These are phyloP conservation scores for Agrypnus murinus DNA, from an alignment of 2,888 invertebrate species.

Conservation along the genomic window DNA sequence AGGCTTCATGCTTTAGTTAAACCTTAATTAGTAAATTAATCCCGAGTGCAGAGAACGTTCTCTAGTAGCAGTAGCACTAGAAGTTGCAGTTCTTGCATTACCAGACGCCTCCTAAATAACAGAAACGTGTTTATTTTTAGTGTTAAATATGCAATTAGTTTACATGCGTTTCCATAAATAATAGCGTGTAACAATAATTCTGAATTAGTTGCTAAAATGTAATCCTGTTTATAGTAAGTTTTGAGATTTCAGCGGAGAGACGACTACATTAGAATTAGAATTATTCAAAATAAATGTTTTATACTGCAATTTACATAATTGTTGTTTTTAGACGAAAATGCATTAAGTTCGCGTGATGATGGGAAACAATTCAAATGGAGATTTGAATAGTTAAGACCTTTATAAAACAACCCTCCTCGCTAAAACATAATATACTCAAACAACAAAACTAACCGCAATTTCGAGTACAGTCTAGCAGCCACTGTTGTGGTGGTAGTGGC, in stretches of 20 bases:
- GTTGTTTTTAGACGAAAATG: conserved; percentile 26
- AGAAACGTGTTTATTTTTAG: conserved; percentile 10
- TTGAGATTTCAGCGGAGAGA: conserved; percentile 21
- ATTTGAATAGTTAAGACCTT: conserved; percentile 7
- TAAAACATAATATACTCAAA: neutral
- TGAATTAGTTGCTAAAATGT: conserved; percentile 17
- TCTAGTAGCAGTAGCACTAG: neutral
- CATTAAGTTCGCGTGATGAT: conserved; percentile 25
- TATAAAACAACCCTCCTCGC: conserved; percentile 3
- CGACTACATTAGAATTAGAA: conserved; percentile 29
- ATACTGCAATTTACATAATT: conserved; percentile 37
- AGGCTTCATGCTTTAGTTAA: conserved; percentile 30
- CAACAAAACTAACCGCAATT: neutral
- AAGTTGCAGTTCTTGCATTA: neutral
- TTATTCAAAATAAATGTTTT: conserved; percentile 31
- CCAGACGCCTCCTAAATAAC: conserved; percentile 10
- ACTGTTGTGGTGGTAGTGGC: too few relatives aligned
- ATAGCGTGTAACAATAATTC: conserved; percentile 28
- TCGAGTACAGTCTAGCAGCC: too few relatives aligned
- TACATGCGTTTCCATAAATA: neutral
- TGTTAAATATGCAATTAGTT: too few relatives aligned
- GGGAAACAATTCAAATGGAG: conserved; percentile 21
- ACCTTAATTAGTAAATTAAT: conserved; percentile 35
- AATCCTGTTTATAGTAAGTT: conserved; percentile 8
- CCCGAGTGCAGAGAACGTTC: conserved; percentile 28